Evolutionary conservation across 2,888 invertebrate genomes (phyloP).

Genomic region (Nemurella pictetii): DNA sequence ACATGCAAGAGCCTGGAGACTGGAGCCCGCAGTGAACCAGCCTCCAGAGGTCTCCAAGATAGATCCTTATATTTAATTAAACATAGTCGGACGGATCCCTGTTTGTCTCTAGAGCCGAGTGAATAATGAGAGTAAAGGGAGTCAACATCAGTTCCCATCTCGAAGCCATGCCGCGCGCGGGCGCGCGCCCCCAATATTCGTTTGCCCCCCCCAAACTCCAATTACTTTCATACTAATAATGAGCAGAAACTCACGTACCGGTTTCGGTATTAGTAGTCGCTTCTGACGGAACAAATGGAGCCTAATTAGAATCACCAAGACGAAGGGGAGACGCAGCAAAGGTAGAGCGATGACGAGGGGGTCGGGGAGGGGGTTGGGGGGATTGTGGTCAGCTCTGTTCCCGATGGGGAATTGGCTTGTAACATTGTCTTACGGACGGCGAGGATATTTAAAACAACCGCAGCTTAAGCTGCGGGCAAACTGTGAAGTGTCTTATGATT

Average conservation of each 20-base stretch:
- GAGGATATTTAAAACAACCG: not conserved
- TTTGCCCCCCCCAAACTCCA: slow-evolving; percentile 1
- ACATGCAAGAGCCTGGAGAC: not conserved
- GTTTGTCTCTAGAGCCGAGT: slow-evolving; percentile 9
- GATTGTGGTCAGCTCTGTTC: not conserved
- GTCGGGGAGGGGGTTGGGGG: not conserved
- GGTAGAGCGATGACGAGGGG: too few relatives aligned
- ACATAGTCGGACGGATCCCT: slow-evolving; percentile 14
- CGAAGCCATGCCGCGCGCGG: not conserved
- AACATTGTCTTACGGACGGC: not conserved
- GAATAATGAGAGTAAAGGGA: slow-evolving; percentile 27
- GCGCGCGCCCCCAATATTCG: not conserved
- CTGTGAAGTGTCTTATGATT: too few relatives aligned
- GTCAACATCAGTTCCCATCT: slow-evolving; percentile 17
- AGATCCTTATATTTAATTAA: slow-evolving; percentile 32
- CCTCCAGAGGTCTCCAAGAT: slow-evolving; percentile 10
- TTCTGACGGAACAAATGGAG: slow-evolving; percentile 17
- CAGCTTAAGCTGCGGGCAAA: not conserved
- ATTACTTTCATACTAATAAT: slow-evolving; percentile 29
- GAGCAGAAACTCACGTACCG: slow-evolving; percentile 4
- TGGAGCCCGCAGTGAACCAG: not conserved
- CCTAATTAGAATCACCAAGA: slow-evolving; percentile 18
- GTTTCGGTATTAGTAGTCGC: slow-evolving; percentile 5
- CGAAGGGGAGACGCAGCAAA: slow-evolving; percentile 3
- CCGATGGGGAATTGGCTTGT: not conserved